Base-by-base conservation (phyloP, 2,113 vertebrate genomes). In the Periophthalmus modestus region DNA sequence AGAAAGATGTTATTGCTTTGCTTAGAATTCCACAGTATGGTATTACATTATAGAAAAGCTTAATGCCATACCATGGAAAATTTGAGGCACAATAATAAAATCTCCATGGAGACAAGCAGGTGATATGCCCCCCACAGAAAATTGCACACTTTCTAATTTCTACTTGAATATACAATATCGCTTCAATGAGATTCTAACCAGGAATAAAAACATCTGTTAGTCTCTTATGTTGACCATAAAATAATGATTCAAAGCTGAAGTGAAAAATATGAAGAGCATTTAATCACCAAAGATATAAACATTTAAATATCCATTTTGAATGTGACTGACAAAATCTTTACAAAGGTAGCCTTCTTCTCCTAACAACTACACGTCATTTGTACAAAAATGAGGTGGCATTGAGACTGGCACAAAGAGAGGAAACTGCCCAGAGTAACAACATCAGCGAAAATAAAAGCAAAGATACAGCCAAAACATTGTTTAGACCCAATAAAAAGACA, bases 191-290 rank as follows among this genome's bases (percentile, higher is more conserved):
- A 0, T 39, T 39, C 36, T 39, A 39, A 39, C 36, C 36, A 5
- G 36, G 36, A 39, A 39, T 5, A 39, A 39, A 39, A 39, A 39
- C 36, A 39, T 39, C 36, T 9, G 7, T 39, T 5, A 39, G 36
- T 39, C 36, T 39, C 5, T 39, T 9, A 2, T 39, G 36, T 9
- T 39, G 36, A 39, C 36, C 36, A 39, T 39, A 7, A 7, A 3
- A 16, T 52, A 52, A 47, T 16, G 63, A 70, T 72, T 68, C 79
- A 72, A 63, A 79, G 74, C 79, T 92, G 82, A 92, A 93, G 84
- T 94, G 92, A 93, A 94, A 94, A 94, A 94, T 94, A 94, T 94
- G 88, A 92, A 92, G 80, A 90, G 90, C 88, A 90, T 94, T 94
- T 94, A 93, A 91, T 94, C 91, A 93, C 89, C 90, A 91, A 90